phyloP scores from a whole-genome alignment of 2,888 invertebrate genomes.

The Ornithoptera priamus region DNA sequence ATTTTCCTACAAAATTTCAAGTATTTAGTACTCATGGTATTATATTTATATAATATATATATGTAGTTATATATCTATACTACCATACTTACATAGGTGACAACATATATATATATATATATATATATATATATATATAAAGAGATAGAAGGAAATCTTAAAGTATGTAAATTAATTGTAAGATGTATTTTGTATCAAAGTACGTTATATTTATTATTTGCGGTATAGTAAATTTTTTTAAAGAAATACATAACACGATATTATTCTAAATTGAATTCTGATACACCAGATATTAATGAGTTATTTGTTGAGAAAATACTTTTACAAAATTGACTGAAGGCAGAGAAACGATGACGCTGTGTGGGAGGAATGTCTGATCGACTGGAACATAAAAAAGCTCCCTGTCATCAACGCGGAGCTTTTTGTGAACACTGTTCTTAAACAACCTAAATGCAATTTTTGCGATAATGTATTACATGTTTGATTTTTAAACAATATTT shows the following conservation, averaged over 20 bases:
- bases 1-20: no score
- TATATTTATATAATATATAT: no score
- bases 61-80: no score
- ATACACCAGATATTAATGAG: neutral
- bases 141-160: no score
- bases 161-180: no score
- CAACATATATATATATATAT: no score
- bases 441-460: slow-evolving; percentile 2
- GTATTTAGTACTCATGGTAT: no score
- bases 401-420: slow-evolving; percentile 6
- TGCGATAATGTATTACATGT: neutral
- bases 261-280: neutral
- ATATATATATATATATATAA: no score
- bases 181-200: no score
- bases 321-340: neutral
- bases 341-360: slow-evolving; percentile 11
- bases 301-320: neutral
- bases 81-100: no score
- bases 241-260: neutral
- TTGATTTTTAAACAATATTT: neutral
- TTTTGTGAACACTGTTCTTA: slow-evolving; percentile 8
- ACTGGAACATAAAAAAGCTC: slow-evolving; percentile 10
- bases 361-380: slow-evolving; percentile 5
- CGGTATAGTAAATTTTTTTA: neutral
- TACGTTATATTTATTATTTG: neutral